These are phyloP conservation scores for Hedychridium roseum DNA, from an alignment of 2,888 invertebrate species.

Conservation along the genomic window DNA sequence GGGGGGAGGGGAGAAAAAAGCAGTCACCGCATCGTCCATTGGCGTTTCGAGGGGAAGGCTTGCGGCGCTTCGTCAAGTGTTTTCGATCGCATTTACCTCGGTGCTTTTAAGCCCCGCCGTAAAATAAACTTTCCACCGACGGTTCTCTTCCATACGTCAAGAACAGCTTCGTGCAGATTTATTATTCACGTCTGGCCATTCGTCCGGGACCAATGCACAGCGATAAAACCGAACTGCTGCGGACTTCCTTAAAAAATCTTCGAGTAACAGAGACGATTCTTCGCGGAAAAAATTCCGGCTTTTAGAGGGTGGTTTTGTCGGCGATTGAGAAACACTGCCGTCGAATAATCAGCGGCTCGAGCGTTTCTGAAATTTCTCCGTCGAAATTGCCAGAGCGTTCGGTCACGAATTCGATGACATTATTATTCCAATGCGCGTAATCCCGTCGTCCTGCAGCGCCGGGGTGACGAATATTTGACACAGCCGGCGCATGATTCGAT, in stretches of 20 bases:
- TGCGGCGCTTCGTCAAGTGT: constrained; percentile 24
- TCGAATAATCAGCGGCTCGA: constrained; percentile 17
- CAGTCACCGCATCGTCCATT: constrained; percentile 21
- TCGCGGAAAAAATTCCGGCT: too few relatives aligned
- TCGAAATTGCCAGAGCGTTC: constrained; percentile 28
- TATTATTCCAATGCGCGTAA: constrained; percentile 50
- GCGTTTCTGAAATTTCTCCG: constrained; percentile 17
- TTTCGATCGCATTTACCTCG: too few relatives aligned
- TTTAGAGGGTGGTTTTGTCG: not conserved
- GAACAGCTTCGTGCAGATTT: too few relatives aligned
- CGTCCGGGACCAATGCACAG: too few relatives aligned
- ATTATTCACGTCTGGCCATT: too few relatives aligned
- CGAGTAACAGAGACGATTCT: not conserved
- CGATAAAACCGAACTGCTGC: too few relatives aligned
- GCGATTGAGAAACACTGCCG: constrained; percentile 1
- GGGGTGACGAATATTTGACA: constrained; percentile 42
- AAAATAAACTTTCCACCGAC: too few relatives aligned
- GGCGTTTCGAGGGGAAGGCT: constrained; percentile 16
- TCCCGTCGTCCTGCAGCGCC: constrained; percentile 21
- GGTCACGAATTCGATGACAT: constrained; percentile 40
- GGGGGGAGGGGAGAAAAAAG: constrained; percentile 20
- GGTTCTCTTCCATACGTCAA: too few relatives aligned
- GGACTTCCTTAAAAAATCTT: not conserved
- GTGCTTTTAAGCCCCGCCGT: too few relatives aligned
- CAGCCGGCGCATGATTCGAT: constrained; percentile 41